These are phyloP conservation scores for Thaumetopoea pityocampa DNA, from an alignment of 1,140 invertebrate species.

Conservation along the genomic window DNA sequence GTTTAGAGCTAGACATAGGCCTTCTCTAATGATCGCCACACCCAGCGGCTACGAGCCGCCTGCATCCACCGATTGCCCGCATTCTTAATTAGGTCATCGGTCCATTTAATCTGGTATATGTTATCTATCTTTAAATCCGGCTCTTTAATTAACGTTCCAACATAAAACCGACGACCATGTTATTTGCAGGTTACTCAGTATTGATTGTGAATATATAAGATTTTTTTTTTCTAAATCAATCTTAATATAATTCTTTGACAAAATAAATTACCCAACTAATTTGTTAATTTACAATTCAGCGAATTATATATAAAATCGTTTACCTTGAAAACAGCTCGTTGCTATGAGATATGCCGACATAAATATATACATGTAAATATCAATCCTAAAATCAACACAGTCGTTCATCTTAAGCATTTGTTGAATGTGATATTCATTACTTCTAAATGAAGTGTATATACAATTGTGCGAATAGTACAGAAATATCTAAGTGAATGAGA, in stretches of 20 bases:
- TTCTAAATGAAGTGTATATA: constrained; percentile 9
- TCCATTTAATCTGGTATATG: too few relatives aligned
- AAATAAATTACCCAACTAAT: constrained; percentile 32
- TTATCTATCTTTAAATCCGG: too few relatives aligned
- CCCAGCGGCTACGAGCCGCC: too few relatives aligned
- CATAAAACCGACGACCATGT: too few relatives aligned
- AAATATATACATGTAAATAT: constrained; percentile 34
- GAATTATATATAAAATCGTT: constrained; percentile 50
- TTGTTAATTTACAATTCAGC: constrained; percentile 46
- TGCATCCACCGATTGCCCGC: too few relatives aligned
- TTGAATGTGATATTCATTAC: constrained; percentile 9
- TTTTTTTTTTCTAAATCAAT: neutral
- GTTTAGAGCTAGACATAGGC: too few relatives aligned
- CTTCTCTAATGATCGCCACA: too few relatives aligned
- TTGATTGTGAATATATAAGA: constrained; percentile 7
- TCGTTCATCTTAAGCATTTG: constrained; percentile 4
- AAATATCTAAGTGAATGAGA: constrained; percentile 1
- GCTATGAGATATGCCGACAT: constrained; percentile 53
- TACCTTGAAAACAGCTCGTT: constrained; percentile 54
- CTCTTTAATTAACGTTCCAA: too few relatives aligned
- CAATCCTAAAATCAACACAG: constrained; percentile 5
- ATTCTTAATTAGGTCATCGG: too few relatives aligned
- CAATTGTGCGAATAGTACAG: constrained; percentile 8
- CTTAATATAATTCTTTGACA: constrained; percentile 14
- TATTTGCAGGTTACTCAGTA: too few relatives aligned